Percentiles rank a stretch among this genome's conserved stretches.
phyloP scores from a whole-genome alignment of 2,113 vertebrate species.

The Galemys pyrenaicus region DNA sequence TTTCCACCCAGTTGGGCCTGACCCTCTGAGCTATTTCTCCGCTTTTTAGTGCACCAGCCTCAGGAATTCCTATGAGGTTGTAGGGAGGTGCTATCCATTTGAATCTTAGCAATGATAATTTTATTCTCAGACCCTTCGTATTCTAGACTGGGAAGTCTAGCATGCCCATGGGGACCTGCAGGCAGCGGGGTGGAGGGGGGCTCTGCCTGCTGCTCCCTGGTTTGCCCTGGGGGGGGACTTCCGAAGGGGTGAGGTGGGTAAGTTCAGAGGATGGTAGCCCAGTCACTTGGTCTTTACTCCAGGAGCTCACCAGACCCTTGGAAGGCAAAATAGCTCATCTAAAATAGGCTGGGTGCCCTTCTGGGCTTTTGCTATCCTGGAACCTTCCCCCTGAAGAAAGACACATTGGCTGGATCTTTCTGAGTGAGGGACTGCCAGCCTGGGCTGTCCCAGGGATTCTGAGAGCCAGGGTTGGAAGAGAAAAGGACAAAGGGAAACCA shows the following conservation, averaged over 20 bases:
- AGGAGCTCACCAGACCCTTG: constrained; percentile 2
- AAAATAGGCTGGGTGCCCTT: neutral
- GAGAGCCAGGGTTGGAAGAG: neutral
- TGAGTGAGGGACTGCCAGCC: neutral
- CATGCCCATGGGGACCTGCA: neutral
- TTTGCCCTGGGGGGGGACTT: neutral
- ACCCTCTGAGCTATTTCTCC: neutral
- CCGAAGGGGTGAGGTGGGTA: neutral
- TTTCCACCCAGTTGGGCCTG: neutral
- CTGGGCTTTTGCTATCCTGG: neutral
- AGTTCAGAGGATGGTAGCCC: neutral
- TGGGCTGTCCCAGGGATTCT: neutral
- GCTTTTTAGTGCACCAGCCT: neutral
- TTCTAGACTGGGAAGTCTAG: neutral
- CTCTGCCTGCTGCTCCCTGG: neutral
- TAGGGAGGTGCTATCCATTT: neutral
- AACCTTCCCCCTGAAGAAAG: neutral
- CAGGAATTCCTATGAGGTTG: neutral
- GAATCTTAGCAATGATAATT: neutral
- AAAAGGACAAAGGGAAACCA: constrained; percentile 59
- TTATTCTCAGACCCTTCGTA: neutral
- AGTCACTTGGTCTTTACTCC: constrained; percentile 54
- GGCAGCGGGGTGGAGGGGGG: neutral
- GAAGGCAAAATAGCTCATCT: neutral
- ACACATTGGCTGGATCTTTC: neutral